phyloP scores from a whole-genome alignment of 2,113 vertebrate genomes.

The Ochotona curzoniae region DNA sequence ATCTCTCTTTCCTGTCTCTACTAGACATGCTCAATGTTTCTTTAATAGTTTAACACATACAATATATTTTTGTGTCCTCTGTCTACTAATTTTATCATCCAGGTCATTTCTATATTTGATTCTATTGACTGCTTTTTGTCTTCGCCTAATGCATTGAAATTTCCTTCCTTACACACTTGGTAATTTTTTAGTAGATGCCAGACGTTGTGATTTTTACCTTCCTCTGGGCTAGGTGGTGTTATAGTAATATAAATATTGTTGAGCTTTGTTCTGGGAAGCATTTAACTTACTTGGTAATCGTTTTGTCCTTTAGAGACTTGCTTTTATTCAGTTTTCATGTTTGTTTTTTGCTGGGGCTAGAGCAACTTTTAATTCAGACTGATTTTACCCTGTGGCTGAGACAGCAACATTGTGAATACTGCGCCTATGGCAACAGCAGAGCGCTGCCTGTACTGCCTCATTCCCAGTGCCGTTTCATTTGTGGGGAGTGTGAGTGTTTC shows the following conservation, averaged over 20 bases:
- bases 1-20: background rate
- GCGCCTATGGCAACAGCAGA: background rate
- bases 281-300: background rate
- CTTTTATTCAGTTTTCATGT: background rate
- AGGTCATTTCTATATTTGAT: background rate
- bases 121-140: background rate
- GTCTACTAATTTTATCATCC: background rate
- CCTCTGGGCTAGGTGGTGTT: background rate
- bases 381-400: background rate
- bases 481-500: background rate
- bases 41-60: background rate
- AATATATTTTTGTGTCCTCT: background rate
- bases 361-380: background rate
- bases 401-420: background rate
- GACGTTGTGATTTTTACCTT: background rate
- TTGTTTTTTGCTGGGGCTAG: background rate
- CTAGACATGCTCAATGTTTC: background rate
- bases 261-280: constrained; percentile 24
- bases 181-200: background rate
- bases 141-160: background rate
- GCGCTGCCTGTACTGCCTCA: background rate
- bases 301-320: background rate
- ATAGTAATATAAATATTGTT: background rate
- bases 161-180: background rate
- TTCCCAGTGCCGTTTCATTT: background rate